These are phyloP conservation scores for Chamaetylas fuelleborni DNA, from an alignment of 2,113 vertebrate species.

Conservation along the genomic window DNA sequence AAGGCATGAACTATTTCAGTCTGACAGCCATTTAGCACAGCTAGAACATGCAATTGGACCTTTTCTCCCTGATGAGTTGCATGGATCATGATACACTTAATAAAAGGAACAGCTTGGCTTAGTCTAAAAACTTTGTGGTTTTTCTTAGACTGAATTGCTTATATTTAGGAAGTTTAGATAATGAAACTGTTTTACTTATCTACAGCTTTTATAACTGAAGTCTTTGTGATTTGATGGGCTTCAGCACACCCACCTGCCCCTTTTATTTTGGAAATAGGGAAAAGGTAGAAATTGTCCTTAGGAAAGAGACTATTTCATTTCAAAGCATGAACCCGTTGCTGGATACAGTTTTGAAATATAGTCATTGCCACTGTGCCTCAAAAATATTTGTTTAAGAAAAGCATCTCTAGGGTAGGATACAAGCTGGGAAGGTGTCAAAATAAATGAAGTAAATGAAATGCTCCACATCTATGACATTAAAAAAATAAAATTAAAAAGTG, in stretches of 20 bases:
- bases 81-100: background rate
- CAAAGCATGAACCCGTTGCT: background rate
- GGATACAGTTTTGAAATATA: background rate
- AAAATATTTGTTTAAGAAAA: background rate
- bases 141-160: background rate
- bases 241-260: too few relatives aligned
- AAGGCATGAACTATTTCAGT: background rate
- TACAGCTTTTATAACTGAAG: background rate
- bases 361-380: background rate
- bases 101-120: background rate
- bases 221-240: background rate
- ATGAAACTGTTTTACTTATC: background rate
- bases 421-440: background rate
- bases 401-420: background rate
- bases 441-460: background rate
- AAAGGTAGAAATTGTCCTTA: background rate
- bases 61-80: background rate
- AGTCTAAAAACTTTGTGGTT: background rate
- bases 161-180: background rate
- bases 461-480: background rate
- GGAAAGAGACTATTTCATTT: background rate
- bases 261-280: background rate
- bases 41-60: background rate
- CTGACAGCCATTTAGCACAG: background rate
- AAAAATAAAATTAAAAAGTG: background rate